Evolutionary conservation across 1,140 invertebrate genomes (phyloP).

Genomic region (Coptotermes formosanus): DNA sequence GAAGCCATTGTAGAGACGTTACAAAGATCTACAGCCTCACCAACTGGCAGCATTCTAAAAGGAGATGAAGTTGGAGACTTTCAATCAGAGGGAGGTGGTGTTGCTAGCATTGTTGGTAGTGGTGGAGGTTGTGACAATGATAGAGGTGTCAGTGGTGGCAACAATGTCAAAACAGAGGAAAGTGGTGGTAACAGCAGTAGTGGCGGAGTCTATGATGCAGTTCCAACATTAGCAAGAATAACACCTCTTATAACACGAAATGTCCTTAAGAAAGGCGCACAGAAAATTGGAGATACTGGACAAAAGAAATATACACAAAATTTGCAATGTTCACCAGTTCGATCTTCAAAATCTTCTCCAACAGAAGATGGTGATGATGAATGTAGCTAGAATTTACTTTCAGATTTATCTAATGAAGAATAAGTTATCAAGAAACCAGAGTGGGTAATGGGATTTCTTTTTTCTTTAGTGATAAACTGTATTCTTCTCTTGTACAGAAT

Average conservation of each 20-base stretch:
- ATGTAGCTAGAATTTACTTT: slow-evolving; percentile 17
- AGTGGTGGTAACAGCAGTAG: not conserved
- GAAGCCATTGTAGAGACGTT: slow-evolving; percentile 32
- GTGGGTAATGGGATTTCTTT: slow-evolving; percentile 15
- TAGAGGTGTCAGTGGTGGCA: not conserved
- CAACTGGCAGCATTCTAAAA: slow-evolving; percentile 17
- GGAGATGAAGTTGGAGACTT: not conserved
- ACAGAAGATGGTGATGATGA: not conserved
- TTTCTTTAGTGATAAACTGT: slow-evolving; percentile 14
- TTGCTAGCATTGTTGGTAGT: not conserved
- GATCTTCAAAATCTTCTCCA: not conserved
- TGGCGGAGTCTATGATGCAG: not conserved
- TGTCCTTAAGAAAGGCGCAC: not conserved
- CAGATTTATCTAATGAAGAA: not conserved
- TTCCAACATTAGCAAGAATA: slow-evolving; percentile 14
- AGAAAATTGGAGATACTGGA: not conserved
- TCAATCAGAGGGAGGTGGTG: not conserved
- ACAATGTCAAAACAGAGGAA: no score
- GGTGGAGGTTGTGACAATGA: not conserved
- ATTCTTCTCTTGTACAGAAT: slow-evolving; percentile 16
- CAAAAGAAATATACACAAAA: not conserved
- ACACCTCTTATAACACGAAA: slow-evolving; percentile 6
- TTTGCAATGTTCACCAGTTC: not conserved
- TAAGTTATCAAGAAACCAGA: slow-evolving; percentile 13
- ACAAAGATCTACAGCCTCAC: slow-evolving; percentile 25